Evolutionary conservation across 2,888 invertebrate species (phyloP).

Genomic region (Eupsilia transversa): DNA sequence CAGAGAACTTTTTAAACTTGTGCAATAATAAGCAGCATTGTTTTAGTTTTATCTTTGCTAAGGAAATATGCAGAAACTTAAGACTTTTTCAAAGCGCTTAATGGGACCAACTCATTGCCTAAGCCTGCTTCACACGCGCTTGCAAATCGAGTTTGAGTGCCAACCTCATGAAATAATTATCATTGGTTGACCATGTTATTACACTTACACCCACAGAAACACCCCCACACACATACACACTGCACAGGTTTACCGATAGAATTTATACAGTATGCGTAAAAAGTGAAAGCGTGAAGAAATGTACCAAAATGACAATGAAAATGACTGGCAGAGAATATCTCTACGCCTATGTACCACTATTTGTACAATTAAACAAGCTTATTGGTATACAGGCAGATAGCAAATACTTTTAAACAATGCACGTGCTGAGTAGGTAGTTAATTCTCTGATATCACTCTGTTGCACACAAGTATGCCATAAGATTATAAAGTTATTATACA

Average conservation of each 20-base stretch:
- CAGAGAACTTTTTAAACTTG: conserved; percentile 24
- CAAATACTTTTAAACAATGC: background rate
- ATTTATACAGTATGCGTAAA: background rate
- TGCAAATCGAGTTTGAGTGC: no score
- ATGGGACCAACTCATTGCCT: background rate
- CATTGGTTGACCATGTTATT: background rate
- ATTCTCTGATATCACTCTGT: background rate
- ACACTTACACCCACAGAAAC: no score
- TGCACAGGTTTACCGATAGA: background rate
- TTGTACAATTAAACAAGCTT: background rate
- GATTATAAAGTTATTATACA: background rate
- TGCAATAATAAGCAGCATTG: conserved; percentile 10
- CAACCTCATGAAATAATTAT: background rate
- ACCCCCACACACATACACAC: background rate
- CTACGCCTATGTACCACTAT: background rate
- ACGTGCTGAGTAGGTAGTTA: background rate
- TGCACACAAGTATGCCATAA: background rate
- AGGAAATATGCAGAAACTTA: conserved; percentile 31
- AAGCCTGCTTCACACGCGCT: background rate
- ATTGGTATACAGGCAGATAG: background rate
- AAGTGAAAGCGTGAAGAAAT: background rate
- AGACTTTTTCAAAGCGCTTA: background rate
- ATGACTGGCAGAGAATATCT: background rate
- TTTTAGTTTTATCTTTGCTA: conserved; percentile 10
- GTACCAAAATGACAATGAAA: background rate